A percentile compares a stretch with the other conserved stretches of the same genome.
phyloP scores from a whole-genome alignment of 2,888 invertebrate species.

The Myopa tessellatipennis region DNA sequence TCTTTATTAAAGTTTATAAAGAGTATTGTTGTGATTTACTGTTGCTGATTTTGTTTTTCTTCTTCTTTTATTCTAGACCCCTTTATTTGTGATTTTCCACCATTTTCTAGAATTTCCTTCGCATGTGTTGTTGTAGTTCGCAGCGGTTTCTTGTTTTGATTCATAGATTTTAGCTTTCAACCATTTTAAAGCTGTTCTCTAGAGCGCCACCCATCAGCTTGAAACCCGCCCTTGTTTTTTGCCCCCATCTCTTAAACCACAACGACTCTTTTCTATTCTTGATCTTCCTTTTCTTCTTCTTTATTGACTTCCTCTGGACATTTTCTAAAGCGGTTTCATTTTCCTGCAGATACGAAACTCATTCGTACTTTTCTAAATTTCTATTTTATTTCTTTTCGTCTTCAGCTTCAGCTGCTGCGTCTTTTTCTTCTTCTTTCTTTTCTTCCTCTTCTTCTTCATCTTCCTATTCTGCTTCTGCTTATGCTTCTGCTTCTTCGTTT shows the following conservation, averaged over 20 bases:
- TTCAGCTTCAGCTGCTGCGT: neutral
- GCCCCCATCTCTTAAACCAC: neutral
- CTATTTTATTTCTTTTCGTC: neutral
- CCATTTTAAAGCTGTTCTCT: neutral
- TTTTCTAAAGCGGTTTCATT: constrained; percentile 28
- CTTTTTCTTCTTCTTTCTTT: neutral
- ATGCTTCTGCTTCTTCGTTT: neutral
- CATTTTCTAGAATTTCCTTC: too few species aligned
- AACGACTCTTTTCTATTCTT: neutral
- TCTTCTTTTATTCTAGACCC: neutral
- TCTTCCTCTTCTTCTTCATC: neutral
- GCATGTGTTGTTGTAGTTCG: too few species aligned
- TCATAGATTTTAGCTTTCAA: neutral
- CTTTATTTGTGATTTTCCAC: neutral
- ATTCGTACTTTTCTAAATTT: neutral
- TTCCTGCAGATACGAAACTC: constrained; percentile 2
- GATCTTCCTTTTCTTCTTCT: neutral
- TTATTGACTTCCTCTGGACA: neutral
- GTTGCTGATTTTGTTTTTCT: neutral
- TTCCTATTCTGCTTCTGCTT: neutral
- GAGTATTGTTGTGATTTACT: too few species aligned
- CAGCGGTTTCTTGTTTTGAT: too few species aligned
- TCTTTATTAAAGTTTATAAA: too few species aligned
- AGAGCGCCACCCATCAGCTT: neutral
- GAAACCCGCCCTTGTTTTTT: neutral